Evolutionary conservation across 2,797 vertebrate species (phyloP).

Genomic region (Monodelphis domestica): DNA sequence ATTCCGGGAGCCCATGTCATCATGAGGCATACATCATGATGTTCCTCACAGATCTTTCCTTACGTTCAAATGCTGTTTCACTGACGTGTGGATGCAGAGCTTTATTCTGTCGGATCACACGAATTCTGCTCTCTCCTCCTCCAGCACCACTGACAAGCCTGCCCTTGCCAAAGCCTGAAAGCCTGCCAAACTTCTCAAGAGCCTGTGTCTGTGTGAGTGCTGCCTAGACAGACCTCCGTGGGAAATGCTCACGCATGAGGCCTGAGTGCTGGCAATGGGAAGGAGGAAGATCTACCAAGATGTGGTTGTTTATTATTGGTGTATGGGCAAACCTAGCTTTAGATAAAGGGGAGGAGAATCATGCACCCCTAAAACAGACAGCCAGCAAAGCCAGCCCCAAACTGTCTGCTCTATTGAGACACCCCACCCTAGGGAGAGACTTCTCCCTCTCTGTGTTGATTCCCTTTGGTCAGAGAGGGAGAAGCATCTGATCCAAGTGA

Average conservation of each 20-base stretch:
- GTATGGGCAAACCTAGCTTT: not conserved
- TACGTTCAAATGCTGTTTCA: not conserved
- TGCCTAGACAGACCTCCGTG: not conserved
- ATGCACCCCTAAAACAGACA: not conserved
- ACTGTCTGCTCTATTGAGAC: slow-evolving; percentile 12
- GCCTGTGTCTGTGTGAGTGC: not conserved
- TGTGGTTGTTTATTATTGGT: not conserved
- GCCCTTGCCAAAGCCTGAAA: too few species aligned
- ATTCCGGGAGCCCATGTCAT: not conserved
- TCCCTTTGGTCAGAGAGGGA: slow-evolving; percentile 13
- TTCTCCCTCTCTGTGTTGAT: slow-evolving; percentile 52
- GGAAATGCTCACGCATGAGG: not conserved
- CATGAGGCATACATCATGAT: not conserved
- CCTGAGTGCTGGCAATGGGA: not conserved
- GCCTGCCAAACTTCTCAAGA: too few species aligned
- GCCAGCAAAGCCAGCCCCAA: slow-evolving; percentile 21
- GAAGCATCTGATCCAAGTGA: not conserved
- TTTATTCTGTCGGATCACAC: not conserved
- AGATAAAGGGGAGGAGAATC: not conserved
- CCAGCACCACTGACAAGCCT: too few species aligned
- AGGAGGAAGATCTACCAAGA: not conserved
- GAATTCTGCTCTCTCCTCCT: not conserved
- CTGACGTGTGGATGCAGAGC: not conserved
- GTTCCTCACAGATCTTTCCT: not conserved
- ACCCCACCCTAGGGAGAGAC: slow-evolving; percentile 43